Base-by-base conservation (phyloP, 2,113 vertebrate species). In the Vulpes ferrilata region DNA sequence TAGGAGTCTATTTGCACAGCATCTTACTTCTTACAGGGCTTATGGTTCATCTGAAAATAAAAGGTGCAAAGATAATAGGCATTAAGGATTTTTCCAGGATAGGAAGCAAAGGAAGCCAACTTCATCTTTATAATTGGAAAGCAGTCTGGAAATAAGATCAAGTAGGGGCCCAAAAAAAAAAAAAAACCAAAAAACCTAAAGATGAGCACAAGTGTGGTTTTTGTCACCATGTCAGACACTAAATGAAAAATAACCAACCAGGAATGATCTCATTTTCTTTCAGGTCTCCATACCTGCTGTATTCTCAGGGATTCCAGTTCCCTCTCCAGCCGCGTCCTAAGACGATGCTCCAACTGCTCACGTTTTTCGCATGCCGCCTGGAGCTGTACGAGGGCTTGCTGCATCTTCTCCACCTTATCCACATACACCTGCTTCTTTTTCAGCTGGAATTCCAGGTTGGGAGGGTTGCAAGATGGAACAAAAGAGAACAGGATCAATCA, bases 351-450 rank as follows among this genome's bases (percentile, higher is more conserved):
- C 57, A 99, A 99, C 98, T 99, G 99, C 64, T 99, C 99, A 74
- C 99, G 98, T 97, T 99, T 99, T 98, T 99, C 99, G 78, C 99
- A 99, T 0, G 99, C 99, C 0, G 99, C 99, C 98, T 99, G 99
- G 8, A 99, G 99, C 98, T 99, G 99, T 6, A 99, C 99, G 95
- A 99, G 90, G 3, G 99, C 99, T 98, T 99, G 99, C 97, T 99
- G 99, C 99, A 99, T 99, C 97, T 99, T 99, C 98, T 99, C 99
- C 97, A 99, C 99, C 97, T 99, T 99, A 98, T 99, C 99, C 1
- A 99, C 99, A 0, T 99, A 99, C n/a, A 99, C 99, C 98, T 99
- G 99, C 98, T 99, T 99, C 98, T 99, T 99, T 95, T 99, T 99
- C 93, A 99, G 99, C 99, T 99, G 71, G 57, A 97, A 93, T n/a